These are phyloP conservation scores for Raja brachyura DNA, from an alignment of 2,113 vertebrate species.

Conservation along the genomic window DNA sequence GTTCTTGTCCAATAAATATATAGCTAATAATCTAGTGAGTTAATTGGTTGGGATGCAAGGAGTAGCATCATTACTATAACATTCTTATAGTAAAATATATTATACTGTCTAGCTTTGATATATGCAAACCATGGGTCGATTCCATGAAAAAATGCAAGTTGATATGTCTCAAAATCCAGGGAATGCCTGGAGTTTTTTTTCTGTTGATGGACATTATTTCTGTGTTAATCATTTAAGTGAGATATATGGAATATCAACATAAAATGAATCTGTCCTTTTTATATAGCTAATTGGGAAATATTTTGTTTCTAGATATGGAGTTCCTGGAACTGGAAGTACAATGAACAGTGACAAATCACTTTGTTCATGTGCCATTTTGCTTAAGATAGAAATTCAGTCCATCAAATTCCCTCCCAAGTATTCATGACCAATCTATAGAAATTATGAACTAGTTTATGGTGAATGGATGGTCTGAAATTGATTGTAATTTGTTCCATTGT, in stretches of 20 bases:
- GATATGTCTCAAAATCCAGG: too few species aligned
- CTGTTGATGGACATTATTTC: too few species aligned
- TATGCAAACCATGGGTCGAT: not conserved
- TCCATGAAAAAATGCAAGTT: too few species aligned
- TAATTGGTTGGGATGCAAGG: not conserved
- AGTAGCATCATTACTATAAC: not conserved
- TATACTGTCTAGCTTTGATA: not conserved
- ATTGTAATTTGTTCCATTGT: not conserved
- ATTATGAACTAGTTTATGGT: not conserved
- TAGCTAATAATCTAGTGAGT: not conserved
- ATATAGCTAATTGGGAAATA: too few species aligned
- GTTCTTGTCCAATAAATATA: too few species aligned
- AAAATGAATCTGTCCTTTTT: too few species aligned
- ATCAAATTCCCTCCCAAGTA: not conserved
- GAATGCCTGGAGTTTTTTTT: too few species aligned
- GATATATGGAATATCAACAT: too few species aligned
- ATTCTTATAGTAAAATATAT: not conserved
- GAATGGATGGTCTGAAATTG: not conserved
- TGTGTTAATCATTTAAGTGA: too few species aligned
- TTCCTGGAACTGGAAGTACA: too few species aligned
- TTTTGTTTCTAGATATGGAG: too few species aligned
- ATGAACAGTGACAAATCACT: too few species aligned
- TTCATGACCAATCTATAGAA: not conserved
- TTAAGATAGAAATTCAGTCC: not conserved
- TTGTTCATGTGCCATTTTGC: not conserved